phyloP scores from a whole-genome alignment of 2,888 invertebrate species.

The Andrena bicolor region DNA sequence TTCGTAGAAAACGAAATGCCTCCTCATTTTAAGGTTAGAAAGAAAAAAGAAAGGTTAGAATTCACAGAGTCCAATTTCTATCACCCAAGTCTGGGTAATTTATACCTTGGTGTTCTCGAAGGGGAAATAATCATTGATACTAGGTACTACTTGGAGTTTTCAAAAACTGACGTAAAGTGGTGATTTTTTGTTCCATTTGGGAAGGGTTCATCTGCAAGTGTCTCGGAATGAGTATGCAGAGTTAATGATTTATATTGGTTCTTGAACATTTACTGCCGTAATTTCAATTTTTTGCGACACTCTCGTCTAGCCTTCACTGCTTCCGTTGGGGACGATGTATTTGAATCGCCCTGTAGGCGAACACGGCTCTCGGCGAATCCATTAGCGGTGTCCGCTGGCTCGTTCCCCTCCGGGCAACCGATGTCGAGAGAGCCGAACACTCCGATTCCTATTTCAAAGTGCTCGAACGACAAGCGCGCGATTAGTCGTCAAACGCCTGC shows the following conservation, averaged over 20 bases:
- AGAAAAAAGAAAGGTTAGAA: too few species aligned
- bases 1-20: too few species aligned
- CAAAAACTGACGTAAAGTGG: background rate
- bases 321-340: background rate
- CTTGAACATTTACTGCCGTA: too few species aligned
- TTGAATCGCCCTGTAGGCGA: constrained; percentile 64
- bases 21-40: too few species aligned
- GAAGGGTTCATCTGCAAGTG: too few species aligned
- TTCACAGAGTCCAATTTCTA: too few species aligned
- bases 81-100: too few species aligned
- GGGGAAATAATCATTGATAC: too few species aligned
- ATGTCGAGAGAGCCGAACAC: constrained; percentile 49
- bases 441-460: constrained; percentile 66
- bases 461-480: constrained; percentile 62
- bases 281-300: background rate
- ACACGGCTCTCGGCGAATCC: constrained; percentile 76
- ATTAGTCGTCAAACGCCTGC: constrained; percentile 61
- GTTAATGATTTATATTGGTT: too few species aligned
- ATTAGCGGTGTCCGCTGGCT: constrained; percentile 73
- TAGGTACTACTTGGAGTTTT: background rate
- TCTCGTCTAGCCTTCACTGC: background rate
- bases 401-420: constrained; percentile 69
- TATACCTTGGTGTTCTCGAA: too few species aligned
- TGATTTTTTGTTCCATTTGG: too few species aligned
- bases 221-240: too few species aligned